These are phyloP conservation scores for Porites divaricata DNA, from an alignment of 92 coral and sea anemone genomes.

Conservation along the genomic window DNA sequence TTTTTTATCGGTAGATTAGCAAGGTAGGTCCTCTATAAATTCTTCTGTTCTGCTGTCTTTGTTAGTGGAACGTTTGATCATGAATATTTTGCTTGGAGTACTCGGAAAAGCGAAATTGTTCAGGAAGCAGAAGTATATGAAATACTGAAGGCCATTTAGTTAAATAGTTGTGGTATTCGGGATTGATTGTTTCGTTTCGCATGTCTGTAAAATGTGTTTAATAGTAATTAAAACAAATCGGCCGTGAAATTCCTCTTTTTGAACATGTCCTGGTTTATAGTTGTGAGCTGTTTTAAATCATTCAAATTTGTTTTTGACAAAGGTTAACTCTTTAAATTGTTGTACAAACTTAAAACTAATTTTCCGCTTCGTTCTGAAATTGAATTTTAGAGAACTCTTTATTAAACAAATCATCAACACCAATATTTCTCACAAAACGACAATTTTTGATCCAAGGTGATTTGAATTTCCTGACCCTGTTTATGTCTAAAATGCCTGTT, in stretches of 20 bases:
- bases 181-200: too few species aligned
- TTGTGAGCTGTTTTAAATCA: not conserved
- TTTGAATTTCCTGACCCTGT: too few species aligned
- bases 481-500: too few species aligned
- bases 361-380: slow-evolving; percentile 10
- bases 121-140: slow-evolving; percentile 10
- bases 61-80: not conserved
- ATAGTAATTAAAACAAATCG: too few species aligned
- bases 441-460: too few species aligned
- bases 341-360: not conserved
- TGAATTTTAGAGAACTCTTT: not conserved
- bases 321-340: not conserved
- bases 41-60: not conserved
- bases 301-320: not conserved
- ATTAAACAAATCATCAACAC: too few species aligned
- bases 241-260: too few species aligned
- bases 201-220: too few species aligned
- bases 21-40: slow-evolving; percentile 16
- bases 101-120: slow-evolving; percentile 23
- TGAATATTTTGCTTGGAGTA: not conserved
- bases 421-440: too few species aligned
- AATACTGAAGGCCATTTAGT: too few species aligned
- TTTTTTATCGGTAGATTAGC: slow-evolving; percentile 7
- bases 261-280: not conserved
- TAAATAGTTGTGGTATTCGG: too few species aligned